These are phyloP conservation scores for Molanna angustata DNA, from an alignment of 2,888 invertebrate genomes.

Conservation along the genomic window DNA sequence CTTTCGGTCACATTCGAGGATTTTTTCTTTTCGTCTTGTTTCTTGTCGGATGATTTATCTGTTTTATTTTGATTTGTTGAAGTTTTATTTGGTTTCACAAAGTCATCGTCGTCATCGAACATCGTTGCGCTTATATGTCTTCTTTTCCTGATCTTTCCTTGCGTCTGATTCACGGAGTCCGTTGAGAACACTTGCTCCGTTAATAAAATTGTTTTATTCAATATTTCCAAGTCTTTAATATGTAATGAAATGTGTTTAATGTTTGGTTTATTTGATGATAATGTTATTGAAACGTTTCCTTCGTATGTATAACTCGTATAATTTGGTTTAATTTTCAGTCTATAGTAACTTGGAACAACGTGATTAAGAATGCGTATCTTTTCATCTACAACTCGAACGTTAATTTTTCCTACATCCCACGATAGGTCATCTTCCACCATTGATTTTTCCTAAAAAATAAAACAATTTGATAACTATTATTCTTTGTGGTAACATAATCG, in stretches of 20 bases:
- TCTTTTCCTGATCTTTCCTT: background rate
- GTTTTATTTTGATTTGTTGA: slow-evolving; percentile 5
- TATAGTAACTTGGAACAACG: slow-evolving; percentile 57
- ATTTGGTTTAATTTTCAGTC: slow-evolving; percentile 54
- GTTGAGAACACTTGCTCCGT: slow-evolving; percentile 44
- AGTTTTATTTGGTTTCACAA: background rate
- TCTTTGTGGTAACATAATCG: background rate
- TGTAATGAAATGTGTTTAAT: slow-evolving; percentile 53
- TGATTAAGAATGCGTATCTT: slow-evolving; percentile 44
- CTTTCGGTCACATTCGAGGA: background rate
- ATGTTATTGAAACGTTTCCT: slow-evolving; percentile 51
- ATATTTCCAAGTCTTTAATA: slow-evolving; percentile 48
- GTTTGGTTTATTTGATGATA: slow-evolving; percentile 41
- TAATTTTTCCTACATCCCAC: slow-evolving; percentile 25
- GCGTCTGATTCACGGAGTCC: slow-evolving; percentile 28
- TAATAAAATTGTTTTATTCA: slow-evolving; percentile 40
- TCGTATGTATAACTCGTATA: slow-evolving; percentile 47
- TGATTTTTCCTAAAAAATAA: slow-evolving; percentile 17
- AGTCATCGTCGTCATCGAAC: too few species aligned
- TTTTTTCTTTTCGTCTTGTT: too few species aligned
- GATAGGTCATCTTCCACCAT: slow-evolving; percentile 27
- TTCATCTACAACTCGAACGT: slow-evolving; percentile 22
- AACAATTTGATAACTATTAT: background rate
- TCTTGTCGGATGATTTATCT: too few species aligned
- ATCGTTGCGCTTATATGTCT: background rate